Evolutionary conservation across 2,797 vertebrate genomes (phyloP), one percentile per base, ranked within the genome.

Genomic region (Silurus lanzhouensis): DNA sequence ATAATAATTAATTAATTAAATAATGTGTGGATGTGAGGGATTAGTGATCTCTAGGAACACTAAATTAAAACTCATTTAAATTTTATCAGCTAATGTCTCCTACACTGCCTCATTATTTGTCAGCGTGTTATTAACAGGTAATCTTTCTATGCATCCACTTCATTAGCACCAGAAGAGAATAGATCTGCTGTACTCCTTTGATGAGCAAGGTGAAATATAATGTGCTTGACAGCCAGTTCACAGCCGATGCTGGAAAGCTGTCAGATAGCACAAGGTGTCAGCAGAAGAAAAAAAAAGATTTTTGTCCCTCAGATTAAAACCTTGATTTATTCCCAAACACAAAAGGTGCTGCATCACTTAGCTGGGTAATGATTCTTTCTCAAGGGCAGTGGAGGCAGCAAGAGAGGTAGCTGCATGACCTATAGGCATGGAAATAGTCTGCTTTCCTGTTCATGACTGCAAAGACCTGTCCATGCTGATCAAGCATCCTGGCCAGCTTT

Each of bases 321-420:
- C 64, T 15, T 82, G 76, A 88, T 88, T 88, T 85, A 78, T 80
- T 81, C 38, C 9, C 27, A 44, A 83, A 76, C 74, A 77, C 74
- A 68, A 15, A 55, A 70, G 71, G 82, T 77, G 82, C 82, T 75
- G 67, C 84, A 75, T 84, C 77, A 86, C 82, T 90, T 83, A 52
- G 31, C 74, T 61, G 80, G 68, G 77, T 87, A 89, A 90, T 90
- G 88, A 88, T 88, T 90, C 61, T 88, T 86, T 82, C 83, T 81
- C 89, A 89, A 88, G 88, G 86, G 86, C 88, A 83, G n/a, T 2
- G 10, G 25, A 89, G 77, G 31, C 81, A 58, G 58, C 61, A 67
- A 58, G 61, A 79, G 84, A 57, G 84, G 79, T 71, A 70, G 83
- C 86, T 79, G 79, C 52, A 77, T 83, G 88, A 90, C 88, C 88